A percentile compares a stretch with the other conserved stretches of the same genome.
Conservation (phyloP, 2,888 invertebrate genomes). For the Apamea sordens region DNA sequence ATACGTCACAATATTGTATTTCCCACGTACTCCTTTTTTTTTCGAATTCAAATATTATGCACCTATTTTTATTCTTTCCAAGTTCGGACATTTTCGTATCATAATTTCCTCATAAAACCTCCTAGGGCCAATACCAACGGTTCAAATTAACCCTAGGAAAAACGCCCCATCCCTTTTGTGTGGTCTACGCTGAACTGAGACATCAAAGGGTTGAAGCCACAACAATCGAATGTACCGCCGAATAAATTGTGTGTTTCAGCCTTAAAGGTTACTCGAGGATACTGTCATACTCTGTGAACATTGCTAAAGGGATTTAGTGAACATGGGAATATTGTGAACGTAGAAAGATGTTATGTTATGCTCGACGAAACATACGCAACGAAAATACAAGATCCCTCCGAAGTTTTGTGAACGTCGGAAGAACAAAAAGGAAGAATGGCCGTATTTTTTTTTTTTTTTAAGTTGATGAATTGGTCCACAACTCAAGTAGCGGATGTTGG, state of each 20-base stretch:
- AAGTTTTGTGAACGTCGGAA: no score
- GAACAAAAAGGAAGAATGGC: not conserved
- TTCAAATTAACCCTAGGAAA: constrained; percentile 18
- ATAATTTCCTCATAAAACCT: constrained; percentile 20
- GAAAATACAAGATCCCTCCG: not conserved
- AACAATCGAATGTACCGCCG: constrained; percentile 52
- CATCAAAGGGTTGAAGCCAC: constrained; percentile 54
- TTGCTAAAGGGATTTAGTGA: constrained; percentile 9
- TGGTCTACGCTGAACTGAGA: constrained; percentile 41
- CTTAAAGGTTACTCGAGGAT: constrained; percentile 35
- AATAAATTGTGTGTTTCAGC: constrained; percentile 37
- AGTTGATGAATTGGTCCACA: not conserved
- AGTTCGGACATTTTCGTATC: not conserved
- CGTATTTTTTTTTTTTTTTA: not conserved
- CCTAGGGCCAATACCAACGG: constrained; percentile 27
- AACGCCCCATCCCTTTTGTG: constrained; percentile 43
- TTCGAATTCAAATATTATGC: not conserved
- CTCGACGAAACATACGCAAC: not conserved
- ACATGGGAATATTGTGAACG: constrained; percentile 2
- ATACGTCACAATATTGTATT: not conserved
- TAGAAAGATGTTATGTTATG: not conserved
- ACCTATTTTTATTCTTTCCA: not conserved
- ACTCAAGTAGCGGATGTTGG: not conserved
- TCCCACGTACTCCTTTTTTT: not conserved
- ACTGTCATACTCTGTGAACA: constrained; percentile 32